Evolutionary conservation across 2,888 invertebrate species (phyloP), one percentile per base, ranked within the genome.

Genomic region (Reticulitermes lucifugus): DNA sequence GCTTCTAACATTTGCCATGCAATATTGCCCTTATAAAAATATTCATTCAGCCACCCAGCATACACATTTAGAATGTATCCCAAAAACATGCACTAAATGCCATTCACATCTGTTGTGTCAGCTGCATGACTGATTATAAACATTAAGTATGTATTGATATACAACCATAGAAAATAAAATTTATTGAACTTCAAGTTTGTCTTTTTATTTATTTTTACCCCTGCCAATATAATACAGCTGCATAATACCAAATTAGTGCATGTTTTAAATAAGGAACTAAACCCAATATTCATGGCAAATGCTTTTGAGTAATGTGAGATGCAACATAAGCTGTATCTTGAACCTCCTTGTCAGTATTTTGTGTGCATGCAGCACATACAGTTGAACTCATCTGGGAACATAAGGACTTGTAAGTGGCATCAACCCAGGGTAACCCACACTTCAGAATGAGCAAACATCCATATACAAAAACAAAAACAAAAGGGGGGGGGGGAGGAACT

Each of bases 161-260:
- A 83, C 21, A 75, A 70, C 18, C 21, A 83, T 12, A 83, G 51
- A 83, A 35, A 83, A 83, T 70, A 83, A 83, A 65, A 83, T 29
- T 46, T 41, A 82, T 12, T 65, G 41, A 82, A 43, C 18, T 29
- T 55, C n/a, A 82, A 25, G 29, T 51, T n/a, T 29, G 35, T 65
- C 73, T 43, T 5, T 35, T 25, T 43, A 85, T 84, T 85, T 73
- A 41, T 73, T 41, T 73, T 73, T 7, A 73, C 29, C 73, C 73
- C 73, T 73, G 22, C 41, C 73, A 73, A 41, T 14, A 41, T 73
- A 73, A 73, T 25, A 73, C 73, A 25, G 73, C 41, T 41, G 21
- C 35, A 73, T 73, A 73, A 73, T 35, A 41, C 21, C 5, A 73
- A 29, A 73, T 73, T 73, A 41, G 73, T 73, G 73, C 73, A 73